Conservation (phyloP, 2,888 invertebrate species). For the Netelia fuscicornis region DNA sequence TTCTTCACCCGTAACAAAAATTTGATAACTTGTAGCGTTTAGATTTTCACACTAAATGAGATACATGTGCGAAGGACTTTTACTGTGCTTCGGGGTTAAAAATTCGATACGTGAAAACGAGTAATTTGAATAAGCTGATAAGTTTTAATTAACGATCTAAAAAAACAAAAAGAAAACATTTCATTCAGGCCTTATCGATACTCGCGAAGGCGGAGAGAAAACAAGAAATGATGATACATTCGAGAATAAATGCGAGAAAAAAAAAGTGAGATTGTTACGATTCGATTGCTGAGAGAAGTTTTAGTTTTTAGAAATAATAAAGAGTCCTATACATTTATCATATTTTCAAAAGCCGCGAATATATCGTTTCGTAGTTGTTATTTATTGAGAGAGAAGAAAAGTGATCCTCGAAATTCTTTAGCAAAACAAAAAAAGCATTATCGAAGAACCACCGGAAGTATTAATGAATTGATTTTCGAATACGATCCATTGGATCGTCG, state of each 20-base stretch:
- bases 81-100: slow-evolving; percentile 20
- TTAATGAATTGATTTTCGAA: slow-evolving; percentile 44
- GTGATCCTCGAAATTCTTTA: slow-evolving; percentile 47
- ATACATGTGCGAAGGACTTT: neutral
- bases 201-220: slow-evolving; percentile 1
- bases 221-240: slow-evolving; percentile 24
- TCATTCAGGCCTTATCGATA: neutral
- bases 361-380: slow-evolving; percentile 75
- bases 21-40: slow-evolving; percentile 24
- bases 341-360: slow-evolving; percentile 68
- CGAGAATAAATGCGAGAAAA: slow-evolving; percentile 47
- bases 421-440: slow-evolving; percentile 29
- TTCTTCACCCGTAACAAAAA: slow-evolving; percentile 1
- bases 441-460: slow-evolving; percentile 55
- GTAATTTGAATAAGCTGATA: neutral
- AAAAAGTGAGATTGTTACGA: slow-evolving; percentile 41
- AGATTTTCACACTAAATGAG: slow-evolving; percentile 37
- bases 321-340: slow-evolving; percentile 73
- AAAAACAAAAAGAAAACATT: too few relatives aligned
- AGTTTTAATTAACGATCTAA: neutral
- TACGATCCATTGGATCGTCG: slow-evolving; percentile 23
- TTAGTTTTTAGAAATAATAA: slow-evolving; percentile 55
- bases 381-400: slow-evolving; percentile 72
- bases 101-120: neutral
- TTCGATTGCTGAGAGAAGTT: slow-evolving; percentile 46